Evolutionary conservation across 30 jellyfish, hydroid and myxozoan species (phyloP).

Genomic region (Pseudorhiza aurosa): DNA sequence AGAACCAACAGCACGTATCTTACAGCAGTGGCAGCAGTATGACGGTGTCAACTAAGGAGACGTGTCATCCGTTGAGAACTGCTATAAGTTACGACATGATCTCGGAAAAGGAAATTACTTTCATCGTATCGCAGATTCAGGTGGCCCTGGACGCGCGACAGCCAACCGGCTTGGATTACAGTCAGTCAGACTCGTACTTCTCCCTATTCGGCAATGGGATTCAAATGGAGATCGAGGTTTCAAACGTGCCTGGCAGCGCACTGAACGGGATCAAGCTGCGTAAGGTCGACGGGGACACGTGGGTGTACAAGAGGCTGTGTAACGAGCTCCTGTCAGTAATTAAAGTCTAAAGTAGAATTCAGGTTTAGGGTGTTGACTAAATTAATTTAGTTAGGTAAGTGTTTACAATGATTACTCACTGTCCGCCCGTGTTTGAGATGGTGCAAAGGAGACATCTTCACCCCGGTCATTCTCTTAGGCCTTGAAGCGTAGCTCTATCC

Average conservation of each 20-base stretch:
- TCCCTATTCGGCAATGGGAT: constrained; percentile 86
- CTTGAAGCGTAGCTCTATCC: no score
- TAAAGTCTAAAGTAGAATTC: constrained; percentile 25
- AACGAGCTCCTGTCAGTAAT: constrained; percentile 76
- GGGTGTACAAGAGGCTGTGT: constrained; percentile 86
- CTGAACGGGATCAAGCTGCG: constrained; percentile 80
- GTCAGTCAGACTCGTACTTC: constrained; percentile 83
- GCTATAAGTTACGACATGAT: constrained; percentile 82
- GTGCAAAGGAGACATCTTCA: no score
- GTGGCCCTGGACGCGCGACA: constrained; percentile 74
- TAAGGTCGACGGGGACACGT: constrained; percentile 90
- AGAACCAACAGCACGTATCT: background rate
- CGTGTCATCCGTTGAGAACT: constrained; percentile 61
- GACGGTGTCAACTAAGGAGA: constrained; percentile 27
- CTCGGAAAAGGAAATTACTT: constrained; percentile 62
- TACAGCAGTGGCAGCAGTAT: constrained; percentile 10
- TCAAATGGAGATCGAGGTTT: constrained; percentile 91
- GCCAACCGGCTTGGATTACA: constrained; percentile 69
- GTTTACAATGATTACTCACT: background rate
- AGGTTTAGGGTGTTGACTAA: constrained; percentile 33
- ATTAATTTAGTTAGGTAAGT: constrained; percentile 2
- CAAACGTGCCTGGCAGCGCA: constrained; percentile 70
- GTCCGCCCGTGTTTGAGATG: background rate
- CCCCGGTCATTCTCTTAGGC: no score
- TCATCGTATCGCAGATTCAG: constrained; percentile 76